A percentile compares a stretch with the other conserved stretches of the same genome.
These are phyloP conservation scores for Amphiprion percula DNA, from an alignment of 2,113 vertebrate species.

Conservation along the genomic window DNA sequence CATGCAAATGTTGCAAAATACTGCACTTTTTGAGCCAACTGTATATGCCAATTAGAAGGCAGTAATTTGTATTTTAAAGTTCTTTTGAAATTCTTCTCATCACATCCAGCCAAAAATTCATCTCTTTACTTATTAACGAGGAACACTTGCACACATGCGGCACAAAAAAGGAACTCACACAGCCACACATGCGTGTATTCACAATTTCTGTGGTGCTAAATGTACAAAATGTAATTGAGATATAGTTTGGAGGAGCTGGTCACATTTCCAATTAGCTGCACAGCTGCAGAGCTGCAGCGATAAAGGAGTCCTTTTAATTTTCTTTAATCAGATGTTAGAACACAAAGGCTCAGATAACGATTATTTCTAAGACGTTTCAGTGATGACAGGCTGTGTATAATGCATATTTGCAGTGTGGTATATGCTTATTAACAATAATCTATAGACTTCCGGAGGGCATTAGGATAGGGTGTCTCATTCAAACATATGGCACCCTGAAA, in stretches of 20 bases:
- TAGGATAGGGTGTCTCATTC: constrained; percentile 44
- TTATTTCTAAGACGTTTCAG: constrained; percentile 82
- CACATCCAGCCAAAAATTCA: constrained; percentile 4
- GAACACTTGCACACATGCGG: not conserved
- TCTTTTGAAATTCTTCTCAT: too few relatives aligned
- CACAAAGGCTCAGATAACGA: constrained; percentile 87
- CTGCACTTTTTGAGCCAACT: too few relatives aligned
- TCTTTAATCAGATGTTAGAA: constrained; percentile 87
- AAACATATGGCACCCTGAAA: constrained; percentile 56
- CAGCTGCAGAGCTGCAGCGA: constrained; percentile 69
- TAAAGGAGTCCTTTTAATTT: constrained; percentile 75
- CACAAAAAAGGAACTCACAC: not conserved
- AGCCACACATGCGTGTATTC: not conserved
- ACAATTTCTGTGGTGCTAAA: constrained; percentile 25
- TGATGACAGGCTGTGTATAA: constrained; percentile 61
- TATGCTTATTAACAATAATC: constrained; percentile 76
- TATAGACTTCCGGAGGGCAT: constrained; percentile 65
- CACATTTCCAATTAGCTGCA: constrained; percentile 80
- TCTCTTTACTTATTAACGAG: not conserved
- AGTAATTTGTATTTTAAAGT: too few relatives aligned
- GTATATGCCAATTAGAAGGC: too few relatives aligned
- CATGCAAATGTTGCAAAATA: too few relatives aligned
- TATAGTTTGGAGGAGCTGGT: constrained; percentile 53
- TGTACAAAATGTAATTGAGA: constrained; percentile 58
- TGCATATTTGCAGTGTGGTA: constrained; percentile 58